Evolutionary conservation across 2,888 invertebrate genomes (phyloP).

Genomic region (Chymomyza fuscimana): DNA sequence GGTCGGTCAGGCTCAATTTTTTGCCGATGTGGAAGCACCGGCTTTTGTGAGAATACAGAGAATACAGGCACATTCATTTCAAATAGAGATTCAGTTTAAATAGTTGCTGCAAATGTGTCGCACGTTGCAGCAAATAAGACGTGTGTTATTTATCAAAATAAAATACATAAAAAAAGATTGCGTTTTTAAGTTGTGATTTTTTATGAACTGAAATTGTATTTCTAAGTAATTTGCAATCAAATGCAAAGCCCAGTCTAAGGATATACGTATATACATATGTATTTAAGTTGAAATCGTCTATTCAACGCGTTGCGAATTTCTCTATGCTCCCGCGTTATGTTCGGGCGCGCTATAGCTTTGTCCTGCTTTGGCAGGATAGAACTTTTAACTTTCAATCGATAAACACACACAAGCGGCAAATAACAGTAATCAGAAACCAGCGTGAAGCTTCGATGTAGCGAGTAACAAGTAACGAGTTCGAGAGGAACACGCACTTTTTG

Average conservation of each 20-base stretch:
- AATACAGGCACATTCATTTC: not conserved
- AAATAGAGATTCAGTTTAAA: not conserved
- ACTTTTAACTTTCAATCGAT: slow-evolving; percentile 52
- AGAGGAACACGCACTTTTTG: slow-evolving; percentile 1
- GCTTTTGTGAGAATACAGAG: slow-evolving; percentile 30
- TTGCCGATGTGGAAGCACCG: slow-evolving; percentile 25
- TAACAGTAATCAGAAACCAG: not conserved
- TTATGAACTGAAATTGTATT: too few relatives aligned
- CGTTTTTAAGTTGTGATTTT: too few relatives aligned
- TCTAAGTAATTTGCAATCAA: not conserved
- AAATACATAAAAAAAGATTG: too few relatives aligned
- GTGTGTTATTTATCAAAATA: not conserved
- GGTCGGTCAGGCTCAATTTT: too few relatives aligned
- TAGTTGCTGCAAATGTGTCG: not conserved
- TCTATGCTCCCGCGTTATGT: slow-evolving; percentile 9
- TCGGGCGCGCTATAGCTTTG: slow-evolving; percentile 12
- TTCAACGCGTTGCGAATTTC: slow-evolving; percentile 19
- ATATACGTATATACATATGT: not conserved
- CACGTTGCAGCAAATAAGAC: not conserved
- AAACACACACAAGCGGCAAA: slow-evolving; percentile 35
- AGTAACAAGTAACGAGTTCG: slow-evolving; percentile 21
- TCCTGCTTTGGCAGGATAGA: slow-evolving; percentile 43
- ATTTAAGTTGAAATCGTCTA: not conserved
- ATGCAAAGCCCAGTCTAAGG: not conserved
- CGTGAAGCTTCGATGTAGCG: not conserved